These are phyloP conservation scores for Gonatopus flavifemur DNA, from an alignment of 1,140 invertebrate species.

Conservation along the genomic window DNA sequence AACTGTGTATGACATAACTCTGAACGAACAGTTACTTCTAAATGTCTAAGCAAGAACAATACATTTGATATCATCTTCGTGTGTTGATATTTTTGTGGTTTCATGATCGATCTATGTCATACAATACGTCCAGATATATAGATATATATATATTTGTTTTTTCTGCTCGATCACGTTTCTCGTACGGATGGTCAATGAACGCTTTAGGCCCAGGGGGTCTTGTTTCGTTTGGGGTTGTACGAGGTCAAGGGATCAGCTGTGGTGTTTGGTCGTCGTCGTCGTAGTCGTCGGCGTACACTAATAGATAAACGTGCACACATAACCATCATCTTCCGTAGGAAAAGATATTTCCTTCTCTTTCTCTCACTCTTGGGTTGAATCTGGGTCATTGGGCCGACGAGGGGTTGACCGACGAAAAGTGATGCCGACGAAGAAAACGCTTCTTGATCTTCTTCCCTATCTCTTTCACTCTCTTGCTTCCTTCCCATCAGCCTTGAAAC, in stretches of 20 bases:
- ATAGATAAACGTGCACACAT: conserved; percentile 16
- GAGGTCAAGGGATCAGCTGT: conserved; percentile 53
- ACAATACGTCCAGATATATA: too few species aligned
- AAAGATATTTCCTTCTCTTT: conserved; percentile 45
- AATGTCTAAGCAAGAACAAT: too few species aligned
- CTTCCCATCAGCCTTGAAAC: conserved; percentile 31
- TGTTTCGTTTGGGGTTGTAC: conserved; percentile 39
- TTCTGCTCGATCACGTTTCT: conserved; percentile 11
- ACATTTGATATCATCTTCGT: too few species aligned
- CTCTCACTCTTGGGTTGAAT: conserved; percentile 43
- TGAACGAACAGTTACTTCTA: too few species aligned
- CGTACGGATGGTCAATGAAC: conserved; percentile 32
- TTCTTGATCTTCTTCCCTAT: conserved; percentile 20
- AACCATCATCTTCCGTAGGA: conserved; percentile 24
- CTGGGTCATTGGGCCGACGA: conserved; percentile 56
- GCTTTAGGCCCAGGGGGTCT: conserved; percentile 30
- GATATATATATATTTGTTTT: too few species aligned
- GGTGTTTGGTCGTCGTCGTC: too few species aligned
- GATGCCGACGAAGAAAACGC: conserved; percentile 16
- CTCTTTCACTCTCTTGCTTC: conserved; percentile 9
- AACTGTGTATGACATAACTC: too few species aligned
- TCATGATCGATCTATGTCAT: too few species aligned
- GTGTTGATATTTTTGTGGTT: too few species aligned
- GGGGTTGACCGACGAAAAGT: conserved; percentile 50
- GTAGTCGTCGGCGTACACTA: conserved; percentile 29